Evolutionary conservation across 23 tunicate genomes (phyloP), one percentile per base, ranked within the genome.

Genomic region (Ciona savignyi): DNA sequence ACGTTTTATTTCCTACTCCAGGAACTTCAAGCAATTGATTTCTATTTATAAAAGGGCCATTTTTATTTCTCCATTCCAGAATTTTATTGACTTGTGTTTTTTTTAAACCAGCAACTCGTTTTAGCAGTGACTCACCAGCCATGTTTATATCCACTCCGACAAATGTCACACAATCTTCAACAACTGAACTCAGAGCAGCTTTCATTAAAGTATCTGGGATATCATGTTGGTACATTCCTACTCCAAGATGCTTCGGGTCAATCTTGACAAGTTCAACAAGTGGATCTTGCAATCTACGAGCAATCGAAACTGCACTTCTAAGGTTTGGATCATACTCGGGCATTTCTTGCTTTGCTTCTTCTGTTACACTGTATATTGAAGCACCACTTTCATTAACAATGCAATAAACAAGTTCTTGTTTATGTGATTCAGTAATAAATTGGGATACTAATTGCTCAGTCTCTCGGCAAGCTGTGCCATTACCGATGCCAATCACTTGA

Each of bases 171-270:
- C 98, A 93, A 35, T 93, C 98, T 69, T 86, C 98, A 70, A 93
- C 77, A 3, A 93, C 94, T 34, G 68, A 30, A 31, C 61, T 34
- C 0, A 93, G 66, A 24, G 93, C 78, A 23, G 82, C 71, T 63
- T 86, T 93, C 73, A 93, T 24, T 77, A 74, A 32, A 21, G 51
- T 63, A 15, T 74, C 78, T 0, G 93, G 79, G 3, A 86, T 78
- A 65, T 93, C 98, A 68, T 93, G 98, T 86, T 90, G 98, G 62
- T 93, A 93, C 94, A 78, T 79, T 64, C 98, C 98, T 6, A 93
- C 83, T 20, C 98, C 98, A 2, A 93, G 62, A 63, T 93, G 98
- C 66, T 93, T 86, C 21, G 98, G 88, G 23, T 86, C 88, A 61
- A 86, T 82, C 48, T 93, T 93, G 9, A 93, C 86, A 22, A 93